Evolutionary conservation across 2,888 invertebrate genomes (phyloP).

Genomic region (Brachypterus glaber): DNA sequence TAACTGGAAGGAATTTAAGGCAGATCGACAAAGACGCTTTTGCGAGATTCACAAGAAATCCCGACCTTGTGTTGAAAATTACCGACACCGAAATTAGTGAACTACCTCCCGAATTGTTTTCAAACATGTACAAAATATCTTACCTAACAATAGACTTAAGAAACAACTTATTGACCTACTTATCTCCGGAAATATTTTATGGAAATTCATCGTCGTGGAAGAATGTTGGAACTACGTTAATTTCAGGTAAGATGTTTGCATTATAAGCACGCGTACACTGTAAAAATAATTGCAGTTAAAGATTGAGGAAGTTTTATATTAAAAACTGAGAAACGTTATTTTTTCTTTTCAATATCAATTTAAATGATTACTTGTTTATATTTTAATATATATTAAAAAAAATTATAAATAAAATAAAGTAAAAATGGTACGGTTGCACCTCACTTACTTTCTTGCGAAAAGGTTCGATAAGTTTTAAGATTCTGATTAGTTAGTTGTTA

Average conservation of each 20-base stretch:
- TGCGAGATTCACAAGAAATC: constrained; percentile 60
- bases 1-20: constrained; percentile 66
- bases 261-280: too few species aligned
- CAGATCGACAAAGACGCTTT: constrained; percentile 71
- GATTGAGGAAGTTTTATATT: too few species aligned
- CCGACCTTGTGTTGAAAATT: constrained; percentile 68
- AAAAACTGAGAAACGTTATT: too few species aligned
- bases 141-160: constrained; percentile 75
- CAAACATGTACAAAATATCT: constrained; percentile 65
- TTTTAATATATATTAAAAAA: too few species aligned
- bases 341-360: too few species aligned
- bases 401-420: too few species aligned
- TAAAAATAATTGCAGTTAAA: too few species aligned
- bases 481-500: too few species aligned
- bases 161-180: constrained; percentile 66
- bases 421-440: too few species aligned
- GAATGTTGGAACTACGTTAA: constrained; percentile 74
- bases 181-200: constrained; percentile 78
- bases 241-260: constrained; percentile 68
- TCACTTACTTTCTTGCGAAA: too few species aligned
- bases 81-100: constrained; percentile 69
- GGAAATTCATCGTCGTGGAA: constrained; percentile 82
- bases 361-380: too few species aligned
- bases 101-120: constrained; percentile 70
- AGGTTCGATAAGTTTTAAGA: too few species aligned